Conservation (phyloP, 2,797 vertebrate genomes). For the Halcyon badia region DNA sequence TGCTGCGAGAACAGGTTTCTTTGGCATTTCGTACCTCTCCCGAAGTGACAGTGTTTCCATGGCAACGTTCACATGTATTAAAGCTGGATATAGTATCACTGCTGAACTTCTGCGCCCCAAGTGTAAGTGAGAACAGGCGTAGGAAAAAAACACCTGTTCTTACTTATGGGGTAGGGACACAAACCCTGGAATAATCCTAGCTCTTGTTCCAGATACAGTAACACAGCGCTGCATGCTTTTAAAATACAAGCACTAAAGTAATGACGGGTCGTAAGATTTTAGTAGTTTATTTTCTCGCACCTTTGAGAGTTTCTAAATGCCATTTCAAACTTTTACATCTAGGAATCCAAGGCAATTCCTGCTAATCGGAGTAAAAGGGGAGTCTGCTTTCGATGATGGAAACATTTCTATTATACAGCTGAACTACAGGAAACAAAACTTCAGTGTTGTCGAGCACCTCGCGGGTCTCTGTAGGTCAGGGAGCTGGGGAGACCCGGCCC, state of each 20-base stretch:
- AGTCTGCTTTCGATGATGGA: neutral
- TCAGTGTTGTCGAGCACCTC: neutral
- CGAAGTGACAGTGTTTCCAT: conserved; percentile 48
- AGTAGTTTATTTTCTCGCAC: neutral
- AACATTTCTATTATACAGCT: neutral
- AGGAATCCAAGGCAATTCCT: neutral
- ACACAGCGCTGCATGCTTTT: neutral
- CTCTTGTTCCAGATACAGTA: neutral
- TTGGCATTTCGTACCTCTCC: neutral
- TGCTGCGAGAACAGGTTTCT: conserved; percentile 46
- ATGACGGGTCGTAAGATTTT: neutral
- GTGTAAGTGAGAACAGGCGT: conserved; percentile 44
- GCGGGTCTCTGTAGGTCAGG: neutral
- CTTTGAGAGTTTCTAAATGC: too few species aligned
- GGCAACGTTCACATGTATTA: conserved; percentile 53
- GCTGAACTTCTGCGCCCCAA: conserved; percentile 7
- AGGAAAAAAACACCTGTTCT: conserved; percentile 46
- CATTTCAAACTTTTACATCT: too few species aligned
- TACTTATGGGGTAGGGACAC: conserved; percentile 4
- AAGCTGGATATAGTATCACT: conserved; percentile 25
- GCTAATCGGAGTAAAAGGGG: neutral
- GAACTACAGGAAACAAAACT: neutral
- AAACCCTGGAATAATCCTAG: neutral
- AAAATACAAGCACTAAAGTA: neutral
- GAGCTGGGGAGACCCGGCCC: neutral